Percentiles rank a stretch among this genome's conserved stretches.
Evolutionary conservation across 2,797 vertebrate species (phyloP).

Genomic region (Anas acuta): DNA sequence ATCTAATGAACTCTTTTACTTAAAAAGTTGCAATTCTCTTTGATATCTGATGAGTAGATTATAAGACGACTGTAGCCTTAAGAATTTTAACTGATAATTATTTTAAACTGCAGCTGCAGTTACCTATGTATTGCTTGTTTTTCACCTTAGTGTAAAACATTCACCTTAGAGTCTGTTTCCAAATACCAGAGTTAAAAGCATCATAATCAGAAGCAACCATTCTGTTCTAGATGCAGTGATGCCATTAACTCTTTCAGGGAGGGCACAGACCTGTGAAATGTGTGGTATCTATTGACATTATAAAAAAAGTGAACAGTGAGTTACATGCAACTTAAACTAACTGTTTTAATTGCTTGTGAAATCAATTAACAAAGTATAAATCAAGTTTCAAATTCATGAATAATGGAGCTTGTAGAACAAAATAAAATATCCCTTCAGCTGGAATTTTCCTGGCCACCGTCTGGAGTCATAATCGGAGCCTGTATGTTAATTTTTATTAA

Average conservation of each 20-base stretch:
- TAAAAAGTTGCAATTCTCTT: not conserved
- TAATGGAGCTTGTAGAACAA: not conserved
- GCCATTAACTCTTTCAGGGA: not conserved
- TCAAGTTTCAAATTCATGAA: not conserved
- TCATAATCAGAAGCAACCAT: not conserved
- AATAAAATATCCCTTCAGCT: not conserved
- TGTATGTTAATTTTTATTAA: not conserved
- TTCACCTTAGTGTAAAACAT: not conserved
- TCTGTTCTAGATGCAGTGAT: not conserved
- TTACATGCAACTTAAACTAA: not conserved
- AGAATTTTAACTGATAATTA: not conserved
- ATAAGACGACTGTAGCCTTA: not conserved
- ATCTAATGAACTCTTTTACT: not conserved
- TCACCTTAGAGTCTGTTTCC: not conserved
- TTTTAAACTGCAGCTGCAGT: not conserved
- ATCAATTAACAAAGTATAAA: not conserved
- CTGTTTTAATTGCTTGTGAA: not conserved
- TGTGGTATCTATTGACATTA: not conserved
- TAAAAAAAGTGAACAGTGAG: not conserved
- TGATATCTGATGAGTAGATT: not conserved
- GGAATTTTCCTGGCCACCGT: not conserved
- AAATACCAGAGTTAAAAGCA: not conserved
- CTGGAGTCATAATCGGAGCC: not conserved
- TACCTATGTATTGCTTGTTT: not conserved
- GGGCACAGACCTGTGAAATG: not conserved